Conservation (phyloP, 2,797 vertebrate species). For the Lates japonicus region DNA sequence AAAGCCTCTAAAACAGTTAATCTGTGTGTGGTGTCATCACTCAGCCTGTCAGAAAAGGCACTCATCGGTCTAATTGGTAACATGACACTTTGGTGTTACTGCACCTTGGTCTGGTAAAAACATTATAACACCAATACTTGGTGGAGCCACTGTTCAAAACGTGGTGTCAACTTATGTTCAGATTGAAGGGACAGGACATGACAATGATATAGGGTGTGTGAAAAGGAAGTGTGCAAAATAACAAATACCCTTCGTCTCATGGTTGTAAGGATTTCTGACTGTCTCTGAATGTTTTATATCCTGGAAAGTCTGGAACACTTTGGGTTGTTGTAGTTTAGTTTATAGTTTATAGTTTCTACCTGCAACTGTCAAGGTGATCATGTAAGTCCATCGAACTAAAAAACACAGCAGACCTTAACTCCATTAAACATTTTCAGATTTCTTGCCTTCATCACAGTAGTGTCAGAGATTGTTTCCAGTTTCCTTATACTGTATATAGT, state of each 20-base stretch:
- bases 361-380: neutral
- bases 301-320: slow-evolving; percentile 4
- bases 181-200: slow-evolving; percentile 8
- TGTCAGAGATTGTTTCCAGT: neutral
- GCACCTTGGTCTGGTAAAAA: slow-evolving; percentile 76
- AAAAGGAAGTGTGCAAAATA: slow-evolving; percentile 33
- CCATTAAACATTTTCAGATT: neutral
- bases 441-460: neutral
- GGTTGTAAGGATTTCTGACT: slow-evolving; percentile 1
- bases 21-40: slow-evolving; percentile 72
- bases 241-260: slow-evolving; percentile 27
- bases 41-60: slow-evolving; percentile 61
- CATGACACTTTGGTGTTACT: slow-evolving; percentile 70
- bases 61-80: slow-evolving; percentile 82
- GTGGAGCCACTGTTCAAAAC: slow-evolving; percentile 44
- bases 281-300: slow-evolving; percentile 21
- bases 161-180: slow-evolving; percentile 20
- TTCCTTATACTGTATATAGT: neutral
- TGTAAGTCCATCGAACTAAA: neutral
- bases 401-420: neutral
- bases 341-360: neutral
- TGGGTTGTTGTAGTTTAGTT: slow-evolving; percentile 2
- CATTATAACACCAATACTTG: slow-evolving; percentile 64
- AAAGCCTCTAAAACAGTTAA: slow-evolving; percentile 75
- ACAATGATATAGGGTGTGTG: slow-evolving; percentile 15